Percentiles rank a stretch among this genome's conserved stretches.
phyloP scores from a whole-genome alignment of 2,797 vertebrate genomes.

The Scarus forsteni region DNA sequence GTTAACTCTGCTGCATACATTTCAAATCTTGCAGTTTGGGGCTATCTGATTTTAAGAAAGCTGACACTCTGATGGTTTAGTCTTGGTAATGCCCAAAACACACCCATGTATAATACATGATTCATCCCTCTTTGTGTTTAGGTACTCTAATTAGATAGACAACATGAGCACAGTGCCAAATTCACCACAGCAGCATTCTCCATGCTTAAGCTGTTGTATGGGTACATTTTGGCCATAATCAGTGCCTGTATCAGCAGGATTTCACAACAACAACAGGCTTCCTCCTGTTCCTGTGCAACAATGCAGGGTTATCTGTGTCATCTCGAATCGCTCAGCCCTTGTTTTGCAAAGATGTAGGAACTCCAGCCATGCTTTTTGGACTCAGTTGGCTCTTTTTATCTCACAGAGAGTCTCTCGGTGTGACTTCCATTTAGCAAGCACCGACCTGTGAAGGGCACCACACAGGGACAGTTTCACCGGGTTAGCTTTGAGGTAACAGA shows the following conservation, averaged over 20 bases:
- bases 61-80: too few relatives aligned
- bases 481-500: slow-evolving; percentile 31
- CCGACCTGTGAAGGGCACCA: slow-evolving; percentile 28
- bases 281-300: slow-evolving; percentile 22
- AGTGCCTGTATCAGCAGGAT: background rate
- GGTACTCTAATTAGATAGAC: too few relatives aligned
- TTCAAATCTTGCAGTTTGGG: too few relatives aligned
- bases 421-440: slow-evolving; percentile 39
- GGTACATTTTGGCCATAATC: slow-evolving; percentile 2
- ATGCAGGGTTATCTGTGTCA: slow-evolving; percentile 64
- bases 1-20: too few relatives aligned
- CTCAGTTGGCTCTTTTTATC: slow-evolving; percentile 33
- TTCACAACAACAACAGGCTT: slow-evolving; percentile 10
- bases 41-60: too few relatives aligned
- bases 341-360: slow-evolving; percentile 42
- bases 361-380: slow-evolving; percentile 17
- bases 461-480: slow-evolving; percentile 32
- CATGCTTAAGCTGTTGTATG: too few relatives aligned
- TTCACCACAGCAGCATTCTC: too few relatives aligned
- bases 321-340: slow-evolving; percentile 50
- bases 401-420: slow-evolving; percentile 14
- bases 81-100: too few relatives aligned
- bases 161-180: too few relatives aligned
- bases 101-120: too few relatives aligned
- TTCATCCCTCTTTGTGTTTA: too few relatives aligned